Base-by-base conservation (phyloP, 2,888 invertebrate genomes). In the Agapetus fuscipes region DNA sequence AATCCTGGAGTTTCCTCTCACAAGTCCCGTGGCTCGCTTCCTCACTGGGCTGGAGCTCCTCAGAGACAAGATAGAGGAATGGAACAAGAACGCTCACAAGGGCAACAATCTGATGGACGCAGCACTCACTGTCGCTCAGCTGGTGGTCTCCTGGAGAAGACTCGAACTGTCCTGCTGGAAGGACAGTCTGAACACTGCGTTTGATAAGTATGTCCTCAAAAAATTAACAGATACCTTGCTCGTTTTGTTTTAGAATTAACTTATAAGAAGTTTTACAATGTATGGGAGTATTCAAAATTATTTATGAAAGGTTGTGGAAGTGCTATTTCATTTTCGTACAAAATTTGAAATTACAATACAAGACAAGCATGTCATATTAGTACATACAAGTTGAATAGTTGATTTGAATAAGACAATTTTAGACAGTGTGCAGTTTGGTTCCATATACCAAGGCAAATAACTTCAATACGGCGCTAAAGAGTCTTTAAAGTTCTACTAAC, bases 1-100 rank as follows among this genome's bases (percentile, higher is more conserved):
- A 43, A 74, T 83, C 32, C 60, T 74, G 16, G 60, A 61, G 12
- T 88, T 96, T 58, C 73, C 87, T 0, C 72, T 90, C 0, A 80
- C 80, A 1, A 83, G 86, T 46, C 84, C 96, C 0, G 65, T 97
- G 3, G 83, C 90, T 42, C 80, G 91, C 48, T 91, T 90, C 55
- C 74, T 94, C 2, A 84, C 87, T 0, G 95, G 95, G 1, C 68
- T 97, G 36, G 97, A 98, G 60, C 66, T 94, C 32, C 64, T 98
- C 2, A 67, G 96, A 2, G 80, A 82, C 45, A 85, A 87, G 53
- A 71, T 86, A 34, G 78, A 91, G 48, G 85, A 91, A 53, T 96
- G 95, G 96, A 90, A 96, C 58, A 80, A 83, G 52, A 85, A 87
- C 50, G 93, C 95, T 0, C 89, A 90, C 53, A 78, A 75, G 48